Conservation (phyloP, 2,888 invertebrate genomes). For the Rhogogaster chlorosoma region DNA sequence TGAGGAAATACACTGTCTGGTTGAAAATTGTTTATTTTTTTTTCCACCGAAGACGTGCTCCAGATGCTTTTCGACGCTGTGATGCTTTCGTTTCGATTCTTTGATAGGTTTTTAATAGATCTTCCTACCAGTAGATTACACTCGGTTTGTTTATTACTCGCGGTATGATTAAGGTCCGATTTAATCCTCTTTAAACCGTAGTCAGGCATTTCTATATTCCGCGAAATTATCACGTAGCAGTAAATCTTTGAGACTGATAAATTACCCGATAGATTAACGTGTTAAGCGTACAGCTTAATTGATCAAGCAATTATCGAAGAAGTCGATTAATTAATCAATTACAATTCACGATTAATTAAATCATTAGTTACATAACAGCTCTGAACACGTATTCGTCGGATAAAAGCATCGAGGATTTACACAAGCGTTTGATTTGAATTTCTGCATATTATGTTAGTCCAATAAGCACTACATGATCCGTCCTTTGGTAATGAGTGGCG, state of each 20-base stretch:
- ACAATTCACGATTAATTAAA: not conserved
- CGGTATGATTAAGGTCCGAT: not conserved
- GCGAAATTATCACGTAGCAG: not conserved
- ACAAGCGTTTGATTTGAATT: not conserved
- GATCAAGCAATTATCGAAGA: not conserved
- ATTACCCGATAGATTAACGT: not conserved
- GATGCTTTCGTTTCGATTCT: not conserved
- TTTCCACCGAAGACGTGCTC: not conserved
- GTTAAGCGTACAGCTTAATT: not conserved
- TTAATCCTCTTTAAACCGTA: not conserved
- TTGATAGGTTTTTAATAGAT: not conserved
- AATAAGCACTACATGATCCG: not conserved
- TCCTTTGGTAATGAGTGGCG: not conserved
- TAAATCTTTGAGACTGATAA: not conserved
- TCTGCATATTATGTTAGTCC: not conserved
- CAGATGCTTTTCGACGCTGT: not conserved
- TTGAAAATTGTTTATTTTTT: not conserved
- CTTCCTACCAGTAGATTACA: not conserved
- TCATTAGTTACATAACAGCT: not conserved
- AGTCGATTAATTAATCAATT: not conserved
- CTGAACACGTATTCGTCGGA: not conserved
- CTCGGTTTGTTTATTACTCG: not conserved
- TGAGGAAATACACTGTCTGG: not conserved
- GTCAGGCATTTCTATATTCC: not conserved
- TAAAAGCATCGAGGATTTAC: not conserved